Base-by-base conservation (phyloP, 2,888 invertebrate species). In the Tubiluchus corallicola region DNA sequence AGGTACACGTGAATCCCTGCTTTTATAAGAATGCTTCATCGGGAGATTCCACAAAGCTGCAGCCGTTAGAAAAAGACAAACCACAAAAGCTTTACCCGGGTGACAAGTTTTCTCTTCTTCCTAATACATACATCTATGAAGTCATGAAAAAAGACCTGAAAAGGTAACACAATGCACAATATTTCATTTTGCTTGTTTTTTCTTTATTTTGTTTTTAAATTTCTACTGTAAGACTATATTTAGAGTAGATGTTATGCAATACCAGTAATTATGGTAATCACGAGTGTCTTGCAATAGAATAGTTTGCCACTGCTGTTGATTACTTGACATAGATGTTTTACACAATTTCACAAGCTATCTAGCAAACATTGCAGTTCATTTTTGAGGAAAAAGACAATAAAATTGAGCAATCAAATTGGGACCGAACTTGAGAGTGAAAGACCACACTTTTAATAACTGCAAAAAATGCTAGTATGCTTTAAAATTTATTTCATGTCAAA, bases 1-100 rank as follows among this genome's bases (percentile, higher is more conserved):
- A 65, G 64, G 62, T 59, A 3, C 65, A 66, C 52, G 62, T 61
- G 17, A 66, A 66, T 50, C 65, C 65, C 2, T 63, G 63, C 48
- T 66, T 63, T 50, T 54, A 49, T 38, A 57, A 56, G 43, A 50
- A 53, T 5, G 53, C 53, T 19, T 53, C 52, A 4, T 45, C 45
- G 3, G 54, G 50, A n/a, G 55, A 59, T 20, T 9, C 9, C n/a
- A 9, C 29, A 9, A 29, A 29, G n/a, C 47, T 49, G n/a, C 54
- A 53, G 44, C 53, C 57, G 17, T 49, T 66, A 41, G 54, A 56
- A 29, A 62, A 64, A 49, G 63, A 63, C 48, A 55, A 60, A 19
- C 54, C 57, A 13, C 53, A 56, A 18, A 47, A 52, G n/a, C 51
- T 66, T 42, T 53, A 59, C 40, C 51, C 59, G 49, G 63, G 62